phyloP scores from a whole-genome alignment of 2,888 invertebrate genomes.

The Tenthredo livida region DNA sequence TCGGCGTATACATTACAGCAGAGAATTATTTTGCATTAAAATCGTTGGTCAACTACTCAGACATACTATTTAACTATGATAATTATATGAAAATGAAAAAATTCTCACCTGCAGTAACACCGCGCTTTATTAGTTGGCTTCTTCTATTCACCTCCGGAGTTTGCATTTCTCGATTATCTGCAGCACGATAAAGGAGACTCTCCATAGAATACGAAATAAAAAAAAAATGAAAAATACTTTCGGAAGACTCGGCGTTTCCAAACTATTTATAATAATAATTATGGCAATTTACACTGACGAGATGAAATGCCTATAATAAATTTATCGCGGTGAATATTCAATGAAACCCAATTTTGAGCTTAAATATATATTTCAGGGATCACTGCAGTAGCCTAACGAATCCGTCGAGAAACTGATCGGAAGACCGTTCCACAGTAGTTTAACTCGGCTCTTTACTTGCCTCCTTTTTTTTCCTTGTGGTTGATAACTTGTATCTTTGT shows the following conservation, averaged over 20 bases:
- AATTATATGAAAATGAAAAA: not conserved
- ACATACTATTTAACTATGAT: not conserved
- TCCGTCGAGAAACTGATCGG: slow-evolving; percentile 14
- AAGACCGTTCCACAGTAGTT: not conserved
- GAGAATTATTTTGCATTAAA: not conserved
- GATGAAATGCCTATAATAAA: not conserved
- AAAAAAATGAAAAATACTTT: not conserved
- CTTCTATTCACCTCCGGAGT: not conserved
- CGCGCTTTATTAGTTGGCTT: not conserved
- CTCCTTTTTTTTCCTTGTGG: not conserved
- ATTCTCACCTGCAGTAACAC: not conserved
- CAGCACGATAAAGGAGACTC: not conserved
- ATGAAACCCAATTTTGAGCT: not conserved
- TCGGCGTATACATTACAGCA: not conserved
- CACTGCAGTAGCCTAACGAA: not conserved
- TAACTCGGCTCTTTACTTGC: slow-evolving; percentile 3
- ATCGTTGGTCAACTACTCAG: not conserved
- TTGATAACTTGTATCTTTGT: not conserved
- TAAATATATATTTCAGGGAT: not conserved
- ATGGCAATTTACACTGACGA: not conserved
- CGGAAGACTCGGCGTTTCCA: not conserved
- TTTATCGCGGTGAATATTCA: not conserved
- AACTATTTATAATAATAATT: not conserved
- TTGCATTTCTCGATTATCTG: not conserved
- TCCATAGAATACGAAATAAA: not conserved